Conservation (phyloP, 2,797 vertebrate genomes). For the Urosaurus nigricauda region DNA sequence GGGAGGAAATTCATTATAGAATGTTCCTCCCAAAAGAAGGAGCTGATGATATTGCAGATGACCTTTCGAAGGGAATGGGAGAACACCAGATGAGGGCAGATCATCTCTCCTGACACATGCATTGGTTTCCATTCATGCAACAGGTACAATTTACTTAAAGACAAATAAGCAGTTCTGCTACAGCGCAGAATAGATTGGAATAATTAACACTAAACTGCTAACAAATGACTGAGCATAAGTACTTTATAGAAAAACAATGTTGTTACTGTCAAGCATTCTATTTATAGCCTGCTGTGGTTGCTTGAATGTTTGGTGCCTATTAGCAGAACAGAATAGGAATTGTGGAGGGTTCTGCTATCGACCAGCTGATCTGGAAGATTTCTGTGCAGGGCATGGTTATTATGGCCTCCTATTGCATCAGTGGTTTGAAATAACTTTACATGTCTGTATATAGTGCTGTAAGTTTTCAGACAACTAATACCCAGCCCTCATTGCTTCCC, state of each 20-base stretch:
- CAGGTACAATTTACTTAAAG: constrained; percentile 6
- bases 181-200: neutral
- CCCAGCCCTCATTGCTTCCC: neutral
- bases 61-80: neutral
- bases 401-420: constrained; percentile 23
- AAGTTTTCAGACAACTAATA: neutral
- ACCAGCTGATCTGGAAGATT: neutral
- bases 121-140: neutral
- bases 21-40: neutral
- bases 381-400: constrained; percentile 4
- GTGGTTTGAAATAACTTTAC: neutral
- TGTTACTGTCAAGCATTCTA: constrained; percentile 8
- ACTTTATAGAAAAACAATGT: constrained; percentile 8
- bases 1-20: too few relatives aligned
- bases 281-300: neutral
- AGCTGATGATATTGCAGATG: neutral
- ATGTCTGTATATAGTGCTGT: neutral
- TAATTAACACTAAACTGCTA: constrained; percentile 33
- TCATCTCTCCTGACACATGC: neutral
- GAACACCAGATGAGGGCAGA: neutral
- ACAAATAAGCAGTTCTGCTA: neutral
- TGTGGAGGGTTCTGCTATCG: constrained; percentile 9
- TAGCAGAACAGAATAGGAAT: constrained; percentile 17
- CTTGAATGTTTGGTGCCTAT: neutral
- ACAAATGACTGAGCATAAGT: constrained; percentile 9